A percentile compares a stretch with the other conserved stretches of the same genome.
phyloP scores from a whole-genome alignment of 2,888 invertebrate genomes.

The Lasioglossum figueresi region DNA sequence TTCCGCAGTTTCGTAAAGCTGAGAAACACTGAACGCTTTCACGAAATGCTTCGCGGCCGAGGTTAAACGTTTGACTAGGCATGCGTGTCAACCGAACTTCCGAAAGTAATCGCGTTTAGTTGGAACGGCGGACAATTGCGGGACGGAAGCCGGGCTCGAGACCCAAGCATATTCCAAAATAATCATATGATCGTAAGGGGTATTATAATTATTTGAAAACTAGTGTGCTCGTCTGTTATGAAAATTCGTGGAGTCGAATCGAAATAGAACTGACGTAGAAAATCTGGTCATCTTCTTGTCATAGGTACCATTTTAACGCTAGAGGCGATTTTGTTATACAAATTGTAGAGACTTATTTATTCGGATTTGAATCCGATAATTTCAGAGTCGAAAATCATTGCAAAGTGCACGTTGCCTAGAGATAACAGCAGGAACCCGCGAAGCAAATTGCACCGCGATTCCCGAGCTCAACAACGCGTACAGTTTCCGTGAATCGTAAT shows the following conservation, averaged over 20 bases:
- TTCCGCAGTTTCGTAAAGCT: slow-evolving; percentile 74
- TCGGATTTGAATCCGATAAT: neutral
- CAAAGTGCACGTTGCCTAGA: neutral
- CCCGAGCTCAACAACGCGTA: neutral
- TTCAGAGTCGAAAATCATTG: neutral
- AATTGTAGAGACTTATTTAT: neutral
- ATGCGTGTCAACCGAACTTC: slow-evolving; percentile 77
- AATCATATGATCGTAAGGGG: neutral
- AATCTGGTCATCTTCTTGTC: neutral
- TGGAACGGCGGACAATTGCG: slow-evolving; percentile 14
- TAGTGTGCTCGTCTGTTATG: no score
- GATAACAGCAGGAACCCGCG: neutral
- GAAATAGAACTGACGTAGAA: neutral
- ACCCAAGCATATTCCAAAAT: neutral
- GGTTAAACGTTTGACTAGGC: slow-evolving; percentile 80
- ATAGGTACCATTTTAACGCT: neutral
- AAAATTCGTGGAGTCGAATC: neutral
- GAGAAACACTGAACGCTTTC: slow-evolving; percentile 74
- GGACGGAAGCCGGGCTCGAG: slow-evolving; percentile 6
- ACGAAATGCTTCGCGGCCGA: slow-evolving; percentile 74
- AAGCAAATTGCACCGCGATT: slow-evolving; percentile 2
- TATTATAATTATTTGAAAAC: neutral
- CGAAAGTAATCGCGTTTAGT: slow-evolving; percentile 40
- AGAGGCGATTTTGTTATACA: neutral
- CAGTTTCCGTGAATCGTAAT: neutral